Base-by-base conservation (phyloP, 2,888 invertebrate genomes). In the Ischnus inquisitorius region DNA sequence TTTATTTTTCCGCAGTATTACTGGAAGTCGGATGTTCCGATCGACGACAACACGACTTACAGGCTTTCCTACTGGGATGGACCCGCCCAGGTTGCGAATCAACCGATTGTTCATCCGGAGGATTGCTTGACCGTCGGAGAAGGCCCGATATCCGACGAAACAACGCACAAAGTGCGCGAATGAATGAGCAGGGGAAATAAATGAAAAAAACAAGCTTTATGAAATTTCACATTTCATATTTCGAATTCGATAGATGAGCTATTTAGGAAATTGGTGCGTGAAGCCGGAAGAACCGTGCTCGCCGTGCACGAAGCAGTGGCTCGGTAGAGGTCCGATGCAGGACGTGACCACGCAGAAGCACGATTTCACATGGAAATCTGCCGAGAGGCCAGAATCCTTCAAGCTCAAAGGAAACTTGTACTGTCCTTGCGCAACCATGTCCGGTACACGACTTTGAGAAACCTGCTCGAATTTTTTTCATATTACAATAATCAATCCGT, bases 321-420 rank as follows among this genome's bases (percentile, higher is more conserved):
- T 92, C 2, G 92, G 92, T 75, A 95, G 95, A 86, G 95, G 95
- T 22, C 96, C 96, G n/a, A 96, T 97, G 94, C 96, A 96, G 93
- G 95, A 95, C 85, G 93, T 96, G 83, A 97, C 97, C 1, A 97
- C 97, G 0, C 95, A 96, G 87, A 96, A 96, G 54, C 96, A 96
- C 91, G 97, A 97, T 94, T 97, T 94, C 90, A 96, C 88, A 1
- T 93, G 93, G 93, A 93, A 92, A 82, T 86, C 62, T 54, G 25
- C 79, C 0, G 60, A 77, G 6, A 82, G 67, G 68, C 16, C 72
- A 14, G 82, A 88, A 74, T 84, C 90, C 19, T 85, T 85, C 14
- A 89, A 87, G 78, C 83, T 76, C 28, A 83, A 77, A 64, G 43
- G 82, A 34, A 91, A 90, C 85, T 78, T 93, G 54, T 90, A 88